These are phyloP conservation scores for Pandion haliaetus DNA, from an alignment of 2,113 vertebrate species.

Conservation along the genomic window DNA sequence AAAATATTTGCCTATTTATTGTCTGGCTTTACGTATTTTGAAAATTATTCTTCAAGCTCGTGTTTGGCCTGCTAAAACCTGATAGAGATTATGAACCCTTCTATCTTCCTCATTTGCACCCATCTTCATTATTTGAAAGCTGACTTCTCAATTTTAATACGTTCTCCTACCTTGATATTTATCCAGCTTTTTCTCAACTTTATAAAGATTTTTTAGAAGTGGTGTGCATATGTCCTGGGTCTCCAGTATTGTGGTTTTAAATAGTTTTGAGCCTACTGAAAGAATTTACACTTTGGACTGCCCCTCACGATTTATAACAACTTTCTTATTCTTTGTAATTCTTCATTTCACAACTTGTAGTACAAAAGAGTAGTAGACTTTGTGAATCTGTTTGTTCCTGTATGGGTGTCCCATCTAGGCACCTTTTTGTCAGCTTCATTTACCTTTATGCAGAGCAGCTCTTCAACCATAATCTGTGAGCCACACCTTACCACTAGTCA, in stretches of 20 bases:
- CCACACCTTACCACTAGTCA: background rate
- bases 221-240: background rate
- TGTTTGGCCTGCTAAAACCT: background rate
- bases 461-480: background rate
- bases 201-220: background rate
- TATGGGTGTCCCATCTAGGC: background rate
- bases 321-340: background rate
- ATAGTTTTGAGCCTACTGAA: background rate
- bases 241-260: background rate
- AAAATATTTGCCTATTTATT: background rate
- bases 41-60: background rate
- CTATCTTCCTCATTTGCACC: background rate
- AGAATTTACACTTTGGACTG: background rate
- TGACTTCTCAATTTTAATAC: background rate
- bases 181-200: background rate
- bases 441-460: background rate
- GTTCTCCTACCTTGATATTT: background rate
- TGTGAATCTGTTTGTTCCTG: background rate
- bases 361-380: background rate
- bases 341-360: background rate
- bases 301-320: background rate
- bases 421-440: background rate
- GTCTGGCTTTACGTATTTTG: background rate
- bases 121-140: background rate
- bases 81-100: background rate